Evolutionary conservation across 2,797 vertebrate genomes (phyloP), one percentile per base, ranked within the genome.

Genomic region (Denticeps clupeoides): DNA sequence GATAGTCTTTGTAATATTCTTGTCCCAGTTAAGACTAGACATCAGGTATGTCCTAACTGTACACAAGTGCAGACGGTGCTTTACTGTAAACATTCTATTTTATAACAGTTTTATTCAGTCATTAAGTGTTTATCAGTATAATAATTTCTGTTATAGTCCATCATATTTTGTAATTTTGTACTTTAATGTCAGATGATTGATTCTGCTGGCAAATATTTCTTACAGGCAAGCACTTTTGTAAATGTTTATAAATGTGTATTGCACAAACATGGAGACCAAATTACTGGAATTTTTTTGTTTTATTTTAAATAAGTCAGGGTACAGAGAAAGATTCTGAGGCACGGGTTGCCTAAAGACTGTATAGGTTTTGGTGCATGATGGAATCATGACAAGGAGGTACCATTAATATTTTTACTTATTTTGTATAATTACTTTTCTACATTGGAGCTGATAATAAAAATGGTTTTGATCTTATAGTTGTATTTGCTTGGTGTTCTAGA

Each of bases 271-370:
- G 64, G 71, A 77, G 71, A 68, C 65, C 63, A 65, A 60, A 71
- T 62, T 60, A 59, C 62, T 71, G 59, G 68, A 2, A 65, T 63
- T 60, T 68, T 74, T 55, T 57, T 70, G 11, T 70, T 64, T 59
- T 67, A 54, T 64, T 62, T 60, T 68, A 64, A 73, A 75, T 78
- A 49, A 69, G 44, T 75, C 65, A 58, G 67, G 69, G 73, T 81
- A 77, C 57, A 74, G 78, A 73, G 73, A 77, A 73, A 80, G n/a
- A n/a, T n/a, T 74, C 64, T 74, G 80, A 66, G 90, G 89, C 89
- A 94, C 87, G 70, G 89, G 90, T 79, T 89, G 89, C 89, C 89
- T 82, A 48, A 60, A 79, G 76, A 77, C 71, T 80, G 72, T 83
- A 80, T 76, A 68, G 80, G 69, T 76, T 74, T 77, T 76, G 74